phyloP scores from a whole-genome alignment of 1,140 invertebrate species.

The Orchesella cincta region DNA sequence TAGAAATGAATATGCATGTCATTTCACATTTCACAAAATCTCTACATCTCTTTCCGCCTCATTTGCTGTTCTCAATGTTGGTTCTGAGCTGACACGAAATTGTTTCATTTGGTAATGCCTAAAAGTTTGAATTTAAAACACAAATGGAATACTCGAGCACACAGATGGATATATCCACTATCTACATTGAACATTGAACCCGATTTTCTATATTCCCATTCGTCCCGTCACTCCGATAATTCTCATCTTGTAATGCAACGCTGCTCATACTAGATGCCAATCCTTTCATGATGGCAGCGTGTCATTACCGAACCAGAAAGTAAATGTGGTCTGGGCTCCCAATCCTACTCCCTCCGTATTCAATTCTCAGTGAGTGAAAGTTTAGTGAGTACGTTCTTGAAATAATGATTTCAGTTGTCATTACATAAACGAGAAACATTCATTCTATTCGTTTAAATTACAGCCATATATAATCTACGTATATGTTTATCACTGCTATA shows the following conservation, averaged over 20 bases:
- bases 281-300: not conserved
- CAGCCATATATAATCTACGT: no score
- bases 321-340: no score
- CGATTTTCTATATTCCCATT: not conserved
- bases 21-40: not conserved
- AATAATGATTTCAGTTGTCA: no score
- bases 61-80: not conserved
- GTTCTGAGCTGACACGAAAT: no score
- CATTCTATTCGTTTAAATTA: no score
- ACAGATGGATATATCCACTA: not conserved
- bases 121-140: not conserved
- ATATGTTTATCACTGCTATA: no score
- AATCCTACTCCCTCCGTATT: no score
- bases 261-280: not conserved
- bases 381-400: no score
- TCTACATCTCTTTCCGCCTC: not conserved
- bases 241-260: not conserved
- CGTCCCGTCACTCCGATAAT: not conserved
- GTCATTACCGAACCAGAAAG: no score
- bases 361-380: no score
- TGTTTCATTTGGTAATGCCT: no score
- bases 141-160: not conserved
- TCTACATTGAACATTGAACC: not conserved
- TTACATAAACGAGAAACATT: no score
- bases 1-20: slow-evolving; percentile 13